A percentile compares a stretch with the other conserved stretches of the same genome.
These are phyloP conservation scores for Cistogaster globosa DNA, from an alignment of 2,888 invertebrate species.

Conservation along the genomic window DNA sequence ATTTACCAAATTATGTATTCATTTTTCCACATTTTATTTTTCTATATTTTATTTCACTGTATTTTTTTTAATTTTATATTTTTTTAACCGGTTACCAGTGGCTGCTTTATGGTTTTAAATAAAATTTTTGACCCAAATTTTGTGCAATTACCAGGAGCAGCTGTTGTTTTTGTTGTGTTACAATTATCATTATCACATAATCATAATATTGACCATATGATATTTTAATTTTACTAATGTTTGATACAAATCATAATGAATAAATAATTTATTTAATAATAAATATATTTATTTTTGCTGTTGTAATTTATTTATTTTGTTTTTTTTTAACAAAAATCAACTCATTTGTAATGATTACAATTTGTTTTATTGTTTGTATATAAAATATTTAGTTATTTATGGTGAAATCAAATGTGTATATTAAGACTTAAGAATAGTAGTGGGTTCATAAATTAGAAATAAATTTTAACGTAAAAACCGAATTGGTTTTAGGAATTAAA, in stretches of 20 bases:
- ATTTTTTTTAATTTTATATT: constrained; percentile 15
- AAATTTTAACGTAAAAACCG: too few species aligned
- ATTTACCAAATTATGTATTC: constrained; percentile 24
- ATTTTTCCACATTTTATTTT: constrained; percentile 42
- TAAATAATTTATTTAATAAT: constrained; percentile 50
- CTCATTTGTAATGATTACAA: constrained; percentile 64
- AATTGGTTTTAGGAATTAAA: too few species aligned
- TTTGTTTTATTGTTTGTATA: constrained; percentile 7
- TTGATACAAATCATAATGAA: constrained; percentile 22
- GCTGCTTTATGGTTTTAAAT: constrained; percentile 32
- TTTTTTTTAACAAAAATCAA: constrained; percentile 58
- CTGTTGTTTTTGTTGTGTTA: too few species aligned
- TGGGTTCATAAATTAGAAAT: too few species aligned
- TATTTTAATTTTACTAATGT: constrained; percentile 55
- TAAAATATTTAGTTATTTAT: neutral
- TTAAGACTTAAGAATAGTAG: neutral
- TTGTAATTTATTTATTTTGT: too few species aligned
- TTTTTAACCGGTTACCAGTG: neutral
- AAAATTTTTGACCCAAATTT: constrained; percentile 36
- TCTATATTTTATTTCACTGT: too few species aligned
- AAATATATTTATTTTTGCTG: constrained; percentile 35
- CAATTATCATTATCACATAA: neutral
- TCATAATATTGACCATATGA: constrained; percentile 3
- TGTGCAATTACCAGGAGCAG: neutral
- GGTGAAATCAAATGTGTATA: neutral